A percentile compares a stretch with the other conserved stretches of the same genome.
These are phyloP conservation scores for Ferrisia virgata DNA, from an alignment of 2,888 invertebrate species.

Conservation along the genomic window DNA sequence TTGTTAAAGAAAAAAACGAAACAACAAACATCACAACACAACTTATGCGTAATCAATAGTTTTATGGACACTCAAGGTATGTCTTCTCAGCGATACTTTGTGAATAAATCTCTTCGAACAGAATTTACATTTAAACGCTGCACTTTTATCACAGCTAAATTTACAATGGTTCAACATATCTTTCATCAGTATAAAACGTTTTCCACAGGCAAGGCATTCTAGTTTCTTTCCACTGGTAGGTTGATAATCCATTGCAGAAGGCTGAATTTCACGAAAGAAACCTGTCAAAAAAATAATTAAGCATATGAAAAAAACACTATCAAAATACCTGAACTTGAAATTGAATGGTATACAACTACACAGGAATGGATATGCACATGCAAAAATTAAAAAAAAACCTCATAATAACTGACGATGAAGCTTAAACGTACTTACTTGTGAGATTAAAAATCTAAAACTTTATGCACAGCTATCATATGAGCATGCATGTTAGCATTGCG, in stretches of 20 bases:
- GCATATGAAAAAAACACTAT: too few relatives aligned
- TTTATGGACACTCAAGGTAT: conserved; percentile 52
- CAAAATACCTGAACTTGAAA: too few relatives aligned
- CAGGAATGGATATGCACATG: background rate
- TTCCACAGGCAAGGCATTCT: background rate
- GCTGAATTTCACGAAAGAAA: background rate
- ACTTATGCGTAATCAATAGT: background rate
- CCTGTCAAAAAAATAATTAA: background rate
- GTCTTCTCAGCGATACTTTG: conserved; percentile 53
- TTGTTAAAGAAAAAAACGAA: background rate
- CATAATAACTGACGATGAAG: background rate
- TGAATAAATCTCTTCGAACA: conserved; percentile 53
- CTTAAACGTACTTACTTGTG: too few relatives aligned
- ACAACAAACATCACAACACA: background rate
- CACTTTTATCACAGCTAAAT: conserved; percentile 51
- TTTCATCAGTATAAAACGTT: conserved; percentile 3
- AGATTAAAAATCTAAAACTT: background rate
- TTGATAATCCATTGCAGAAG: background rate
- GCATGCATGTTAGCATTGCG: conserved; percentile 46
- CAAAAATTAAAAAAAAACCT: too few relatives aligned
- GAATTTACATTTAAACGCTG: conserved; percentile 52
- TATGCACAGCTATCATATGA: conserved; percentile 21
- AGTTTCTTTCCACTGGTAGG: background rate
- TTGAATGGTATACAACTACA: too few relatives aligned
- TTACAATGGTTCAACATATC: conserved; percentile 48